These are phyloP conservation scores for Ypsolopha sequella DNA, from an alignment of 2,888 invertebrate species.

Conservation along the genomic window DNA sequence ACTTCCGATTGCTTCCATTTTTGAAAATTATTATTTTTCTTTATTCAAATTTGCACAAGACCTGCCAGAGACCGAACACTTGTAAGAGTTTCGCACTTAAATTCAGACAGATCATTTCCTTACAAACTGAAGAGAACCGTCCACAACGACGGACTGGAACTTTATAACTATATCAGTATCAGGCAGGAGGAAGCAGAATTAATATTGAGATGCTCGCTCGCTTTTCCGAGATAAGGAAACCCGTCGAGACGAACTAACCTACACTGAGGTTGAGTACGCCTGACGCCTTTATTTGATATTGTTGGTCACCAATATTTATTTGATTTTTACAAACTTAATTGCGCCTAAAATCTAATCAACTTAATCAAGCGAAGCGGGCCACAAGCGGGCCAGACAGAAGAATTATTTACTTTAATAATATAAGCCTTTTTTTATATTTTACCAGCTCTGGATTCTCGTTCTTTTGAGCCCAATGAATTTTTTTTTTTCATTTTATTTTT, in stretches of 20 bases:
- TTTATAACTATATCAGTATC: slow-evolving; percentile 25
- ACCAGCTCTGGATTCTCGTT: too few relatives aligned
- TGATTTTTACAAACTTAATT: too few relatives aligned
- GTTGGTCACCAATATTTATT: too few relatives aligned
- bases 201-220: slow-evolving; percentile 26
- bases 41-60: background rate
- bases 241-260: slow-evolving; percentile 66
- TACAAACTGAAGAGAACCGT: slow-evolving; percentile 22
- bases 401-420: too few relatives aligned
- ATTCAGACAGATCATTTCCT: slow-evolving; percentile 13
- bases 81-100: background rate
- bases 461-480: too few relatives aligned
- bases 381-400: too few relatives aligned
- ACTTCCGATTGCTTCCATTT: slow-evolving; percentile 18
- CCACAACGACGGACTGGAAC: slow-evolving; percentile 25
- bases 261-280: slow-evolving; percentile 71
- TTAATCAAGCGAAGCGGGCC: too few relatives aligned
- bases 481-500: too few relatives aligned
- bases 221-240: slow-evolving; percentile 32
- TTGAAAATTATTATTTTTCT: slow-evolving; percentile 10
- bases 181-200: slow-evolving; percentile 6
- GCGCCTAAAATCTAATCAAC: too few relatives aligned
- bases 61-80: background rate
- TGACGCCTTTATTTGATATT: slow-evolving; percentile 12
- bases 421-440: too few relatives aligned